These are phyloP conservation scores for Macrotrachela quadricornifera DNA, from an alignment of 1,140 invertebrate species.

Conservation along the genomic window DNA sequence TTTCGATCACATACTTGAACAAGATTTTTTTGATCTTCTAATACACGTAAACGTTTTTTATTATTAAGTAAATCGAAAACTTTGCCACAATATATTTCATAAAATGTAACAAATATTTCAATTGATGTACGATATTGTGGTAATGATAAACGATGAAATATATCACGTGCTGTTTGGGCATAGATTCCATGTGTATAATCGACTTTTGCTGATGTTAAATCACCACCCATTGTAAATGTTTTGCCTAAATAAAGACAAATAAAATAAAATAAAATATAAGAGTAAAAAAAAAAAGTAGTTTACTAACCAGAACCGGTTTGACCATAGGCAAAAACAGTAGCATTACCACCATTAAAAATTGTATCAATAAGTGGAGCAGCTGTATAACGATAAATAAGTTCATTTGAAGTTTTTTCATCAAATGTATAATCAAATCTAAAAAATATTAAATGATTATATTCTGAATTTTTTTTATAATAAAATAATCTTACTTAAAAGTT, in stretches of 20 bases:
- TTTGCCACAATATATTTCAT: constrained; percentile 85
- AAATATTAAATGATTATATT: too few relatives aligned
- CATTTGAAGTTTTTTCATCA: constrained; percentile 81
- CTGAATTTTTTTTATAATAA: neutral
- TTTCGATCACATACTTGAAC: constrained; percentile 76
- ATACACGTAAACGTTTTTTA: constrained; percentile 71
- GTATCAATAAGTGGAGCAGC: constrained; percentile 76
- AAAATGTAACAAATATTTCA: constrained; percentile 53
- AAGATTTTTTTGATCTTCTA: constrained; percentile 67
- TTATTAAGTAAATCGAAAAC: constrained; percentile 87
- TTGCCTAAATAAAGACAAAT: constrained; percentile 28
- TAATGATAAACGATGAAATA: constrained; percentile 58
- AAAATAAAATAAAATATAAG: too few relatives aligned
- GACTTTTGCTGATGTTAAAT: constrained; percentile 27
- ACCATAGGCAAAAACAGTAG: constrained; percentile 92
- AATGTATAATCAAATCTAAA: constrained; percentile 78
- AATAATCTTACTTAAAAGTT: constrained; percentile 39
- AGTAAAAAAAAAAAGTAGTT: too few relatives aligned
- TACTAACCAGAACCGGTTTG: constrained; percentile 60
- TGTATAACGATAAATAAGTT: constrained; percentile 62
- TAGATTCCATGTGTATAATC: constrained; percentile 33
- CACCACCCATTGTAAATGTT: constrained; percentile 43
- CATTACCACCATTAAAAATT: constrained; percentile 84
- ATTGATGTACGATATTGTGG: too few relatives aligned
- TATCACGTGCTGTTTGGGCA: constrained; percentile 55